Percentiles rank a stretch among this genome's conserved stretches.
These are phyloP conservation scores for Calycopis cecrops DNA, from an alignment of 1,140 invertebrate species.

Conservation along the genomic window DNA sequence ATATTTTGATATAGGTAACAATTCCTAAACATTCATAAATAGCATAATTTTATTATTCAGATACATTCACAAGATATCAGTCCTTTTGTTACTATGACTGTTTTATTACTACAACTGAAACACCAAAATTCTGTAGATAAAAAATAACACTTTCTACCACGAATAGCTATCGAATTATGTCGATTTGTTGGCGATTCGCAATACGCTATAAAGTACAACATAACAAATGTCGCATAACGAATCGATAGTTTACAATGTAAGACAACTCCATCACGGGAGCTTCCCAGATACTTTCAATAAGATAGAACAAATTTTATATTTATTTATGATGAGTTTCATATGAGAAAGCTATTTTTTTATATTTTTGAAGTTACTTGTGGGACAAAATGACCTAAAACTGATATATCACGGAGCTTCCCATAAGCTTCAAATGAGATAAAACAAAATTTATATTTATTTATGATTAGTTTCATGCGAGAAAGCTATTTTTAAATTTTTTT, in stretches of 20 bases:
- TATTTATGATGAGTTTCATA: background rate
- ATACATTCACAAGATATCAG: too few relatives aligned
- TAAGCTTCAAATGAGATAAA: background rate
- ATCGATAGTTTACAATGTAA: background rate
- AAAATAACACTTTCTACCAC: too few relatives aligned
- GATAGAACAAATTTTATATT: constrained; percentile 8
- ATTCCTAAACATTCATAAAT: too few relatives aligned
- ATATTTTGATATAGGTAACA: too few relatives aligned
- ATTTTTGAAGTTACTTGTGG: background rate
- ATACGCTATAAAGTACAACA: too few relatives aligned
- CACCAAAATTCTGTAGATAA: too few relatives aligned
- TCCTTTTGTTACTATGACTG: too few relatives aligned
- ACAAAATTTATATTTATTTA: constrained; percentile 2
- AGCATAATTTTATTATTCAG: too few relatives aligned
- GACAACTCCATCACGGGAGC: background rate
- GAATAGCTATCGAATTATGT: too few relatives aligned
- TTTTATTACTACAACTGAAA: too few relatives aligned
- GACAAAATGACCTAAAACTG: background rate
- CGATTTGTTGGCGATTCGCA: too few relatives aligned
- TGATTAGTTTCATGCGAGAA: background rate
- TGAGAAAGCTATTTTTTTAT: background rate
- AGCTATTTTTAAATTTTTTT: background rate
- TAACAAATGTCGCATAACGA: constrained; percentile 1
- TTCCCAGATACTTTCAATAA: background rate
- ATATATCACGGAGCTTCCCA: background rate